Evolutionary conservation across 2,797 vertebrate species (phyloP).

Genomic region (Premnoplex brunnescens): DNA sequence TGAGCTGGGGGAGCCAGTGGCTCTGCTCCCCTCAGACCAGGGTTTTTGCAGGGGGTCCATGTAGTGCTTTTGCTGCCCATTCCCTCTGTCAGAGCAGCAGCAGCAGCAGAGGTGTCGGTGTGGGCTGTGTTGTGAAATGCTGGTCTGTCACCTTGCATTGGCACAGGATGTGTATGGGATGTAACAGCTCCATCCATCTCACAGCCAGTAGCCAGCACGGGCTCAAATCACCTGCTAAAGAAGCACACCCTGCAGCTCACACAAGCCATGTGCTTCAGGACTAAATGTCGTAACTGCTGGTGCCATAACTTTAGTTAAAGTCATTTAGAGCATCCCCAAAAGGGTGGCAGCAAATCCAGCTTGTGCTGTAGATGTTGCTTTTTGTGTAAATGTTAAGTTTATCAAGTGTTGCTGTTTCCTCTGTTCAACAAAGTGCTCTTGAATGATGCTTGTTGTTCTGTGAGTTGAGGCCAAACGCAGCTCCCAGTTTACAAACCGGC

Average conservation of each 20-base stretch:
- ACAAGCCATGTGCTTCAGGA: rapidly evolving
- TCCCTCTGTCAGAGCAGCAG: neutral
- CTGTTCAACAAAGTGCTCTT: rapidly evolving
- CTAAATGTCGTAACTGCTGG: neutral
- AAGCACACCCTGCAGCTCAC: neutral
- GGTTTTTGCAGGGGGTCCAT: rapidly evolving
- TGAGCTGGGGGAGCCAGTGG: neutral
- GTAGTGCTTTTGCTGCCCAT: rapidly evolving
- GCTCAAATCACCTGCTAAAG: neutral
- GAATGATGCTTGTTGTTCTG: rapidly evolving
- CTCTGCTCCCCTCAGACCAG: neutral
- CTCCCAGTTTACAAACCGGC: neutral
- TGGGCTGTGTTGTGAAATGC: neutral
- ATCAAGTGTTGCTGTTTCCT: neutral
- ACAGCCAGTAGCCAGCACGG: neutral
- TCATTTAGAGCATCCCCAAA: neutral
- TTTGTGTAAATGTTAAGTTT: rapidly evolving
- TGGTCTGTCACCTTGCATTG: neutral
- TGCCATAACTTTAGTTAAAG: neutral
- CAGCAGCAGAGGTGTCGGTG: neutral
- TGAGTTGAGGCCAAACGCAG: neutral
- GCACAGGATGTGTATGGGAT: neutral
- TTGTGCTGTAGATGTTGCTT: neutral
- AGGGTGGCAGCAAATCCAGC: neutral
- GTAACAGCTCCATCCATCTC: neutral